phyloP scores from a whole-genome alignment of 2,113 vertebrate genomes.

The Nematolebias whitei region DNA sequence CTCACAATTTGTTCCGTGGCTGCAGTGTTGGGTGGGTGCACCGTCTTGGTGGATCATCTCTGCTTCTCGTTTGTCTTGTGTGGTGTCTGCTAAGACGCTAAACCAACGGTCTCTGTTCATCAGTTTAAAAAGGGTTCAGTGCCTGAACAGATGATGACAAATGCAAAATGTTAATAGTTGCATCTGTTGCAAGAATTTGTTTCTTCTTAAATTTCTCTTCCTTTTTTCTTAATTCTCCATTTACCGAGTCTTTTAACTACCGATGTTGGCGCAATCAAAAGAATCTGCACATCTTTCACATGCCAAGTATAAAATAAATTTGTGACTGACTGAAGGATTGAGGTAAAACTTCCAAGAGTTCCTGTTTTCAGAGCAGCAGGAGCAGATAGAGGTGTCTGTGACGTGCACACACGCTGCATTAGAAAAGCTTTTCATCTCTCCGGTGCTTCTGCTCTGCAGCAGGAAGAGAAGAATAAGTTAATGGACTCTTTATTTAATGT shows the following conservation, averaged over 20 bases:
- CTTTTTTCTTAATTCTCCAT: background rate
- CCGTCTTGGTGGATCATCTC: conserved; percentile 42
- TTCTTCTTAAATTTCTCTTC: too few species aligned
- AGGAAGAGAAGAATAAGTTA: conserved; percentile 89
- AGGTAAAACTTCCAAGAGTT: conserved; percentile 44
- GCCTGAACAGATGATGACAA: background rate
- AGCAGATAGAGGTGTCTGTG: conserved; percentile 66
- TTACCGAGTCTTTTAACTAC: background rate
- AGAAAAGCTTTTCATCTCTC: conserved; percentile 76
- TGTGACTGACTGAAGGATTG: conserved; percentile 44
- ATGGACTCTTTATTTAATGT: conserved; percentile 98
- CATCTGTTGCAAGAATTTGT: background rate
- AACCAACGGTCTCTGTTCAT: conserved; percentile 21
- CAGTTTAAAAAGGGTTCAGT: conserved; percentile 17
- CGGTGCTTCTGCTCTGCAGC: conserved; percentile 81
- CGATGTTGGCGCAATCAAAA: conserved; percentile 22
- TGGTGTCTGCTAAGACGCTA: background rate
- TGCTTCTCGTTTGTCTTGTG: conserved; percentile 54
- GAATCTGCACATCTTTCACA: conserved; percentile 14
- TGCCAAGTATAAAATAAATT: conserved; percentile 31
- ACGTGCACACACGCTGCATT: conserved; percentile 67
- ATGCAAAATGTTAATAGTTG: background rate
- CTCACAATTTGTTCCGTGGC: conserved; percentile 75
- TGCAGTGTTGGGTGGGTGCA: conserved; percentile 43
- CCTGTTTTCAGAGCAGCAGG: conserved; percentile 50